Percentiles rank a stretch among this genome's conserved stretches.
phyloP scores from a whole-genome alignment of 2,113 vertebrate genomes.

The Lepisosteus osseus region DNA sequence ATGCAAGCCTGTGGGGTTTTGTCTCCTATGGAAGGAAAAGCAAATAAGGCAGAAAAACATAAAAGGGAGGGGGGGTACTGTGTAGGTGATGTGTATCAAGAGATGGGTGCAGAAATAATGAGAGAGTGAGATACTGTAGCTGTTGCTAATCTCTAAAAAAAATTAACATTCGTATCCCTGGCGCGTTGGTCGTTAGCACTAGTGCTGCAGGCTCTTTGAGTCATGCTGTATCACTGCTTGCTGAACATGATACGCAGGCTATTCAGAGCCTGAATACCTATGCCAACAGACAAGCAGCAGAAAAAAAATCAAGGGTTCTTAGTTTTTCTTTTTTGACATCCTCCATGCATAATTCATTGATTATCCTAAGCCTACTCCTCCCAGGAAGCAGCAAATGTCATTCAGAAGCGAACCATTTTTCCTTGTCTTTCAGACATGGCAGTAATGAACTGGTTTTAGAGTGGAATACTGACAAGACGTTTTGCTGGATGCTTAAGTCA shows the following conservation, averaged over 20 bases:
- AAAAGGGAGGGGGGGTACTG: not conserved
- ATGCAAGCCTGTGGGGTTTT: not conserved
- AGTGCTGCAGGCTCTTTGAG: not conserved
- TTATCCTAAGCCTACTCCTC: no score
- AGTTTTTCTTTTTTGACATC: no score
- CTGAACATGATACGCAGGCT: not conserved
- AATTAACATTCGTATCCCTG: conserved; percentile 10
- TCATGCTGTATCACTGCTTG: not conserved
- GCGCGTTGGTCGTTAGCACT: not conserved
- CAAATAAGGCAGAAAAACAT: not conserved
- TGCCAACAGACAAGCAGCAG: not conserved
- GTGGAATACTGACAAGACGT: no score
- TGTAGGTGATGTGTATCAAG: not conserved
- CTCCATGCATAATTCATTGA: no score
- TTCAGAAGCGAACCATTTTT: no score
- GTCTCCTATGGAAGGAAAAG: not conserved
- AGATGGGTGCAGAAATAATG: not conserved
- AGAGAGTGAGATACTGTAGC: not conserved
- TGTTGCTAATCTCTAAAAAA: conserved; percentile 6
- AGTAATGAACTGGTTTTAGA: no score
- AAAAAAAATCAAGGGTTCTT: no score
- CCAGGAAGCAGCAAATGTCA: no score
- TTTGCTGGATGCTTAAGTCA: no score
- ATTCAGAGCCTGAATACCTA: not conserved
- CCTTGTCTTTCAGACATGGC: no score